Evolutionary conservation across 2,797 vertebrate genomes (phyloP), one percentile per base, ranked within the genome.

Genomic region (Halcyon leucocephala): DNA sequence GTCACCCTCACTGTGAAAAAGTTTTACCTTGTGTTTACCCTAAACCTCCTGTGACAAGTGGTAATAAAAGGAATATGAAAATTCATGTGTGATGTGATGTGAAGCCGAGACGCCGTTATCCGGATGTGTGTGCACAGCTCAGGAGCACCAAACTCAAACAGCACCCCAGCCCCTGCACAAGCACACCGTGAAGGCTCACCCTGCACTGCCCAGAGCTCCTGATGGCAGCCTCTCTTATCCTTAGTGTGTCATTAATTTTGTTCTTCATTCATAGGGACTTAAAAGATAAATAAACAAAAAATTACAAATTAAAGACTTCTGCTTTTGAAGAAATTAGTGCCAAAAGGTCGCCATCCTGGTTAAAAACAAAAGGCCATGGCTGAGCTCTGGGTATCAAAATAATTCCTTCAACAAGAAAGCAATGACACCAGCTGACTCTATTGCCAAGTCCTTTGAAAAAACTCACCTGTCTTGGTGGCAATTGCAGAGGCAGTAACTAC

Each of bases 151-250:
- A 66, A 25, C 16, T 48, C 82, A 60, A 82, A 62, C 2, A 82
- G 12, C 41, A 58, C 18, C 16, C 13, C 37, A 49, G n/a, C 4
- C 42, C 13, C 35, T 8, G 12, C 44, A 13, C 44, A 26, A 86
- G 31, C 14, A n/a, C 54, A 65, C 2, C 8, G 41, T 14, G 26
- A 91, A 81, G 44, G 14, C 14, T 13, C 82, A 33, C 57, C 12
- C 15, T 2, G 7, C 24, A 5, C 7, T 0, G 0, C 33, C 37
- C 66, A 39, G 7, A 77, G 70, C 18, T 44, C 20, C 26, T 28
- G 51, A 17, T 5, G 28, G 54, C 58, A 35, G 9, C 25, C 67
- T 48, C 39, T 71, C 10, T 89, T 71, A 55, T 14, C 12, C 28
- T 67, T 72, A 55, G 20, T 25, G 64, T 6, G 1, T 7, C 11